Evolutionary conservation across 2,797 vertebrate species (phyloP).

Genomic region (Thripadectes ignobilis): DNA sequence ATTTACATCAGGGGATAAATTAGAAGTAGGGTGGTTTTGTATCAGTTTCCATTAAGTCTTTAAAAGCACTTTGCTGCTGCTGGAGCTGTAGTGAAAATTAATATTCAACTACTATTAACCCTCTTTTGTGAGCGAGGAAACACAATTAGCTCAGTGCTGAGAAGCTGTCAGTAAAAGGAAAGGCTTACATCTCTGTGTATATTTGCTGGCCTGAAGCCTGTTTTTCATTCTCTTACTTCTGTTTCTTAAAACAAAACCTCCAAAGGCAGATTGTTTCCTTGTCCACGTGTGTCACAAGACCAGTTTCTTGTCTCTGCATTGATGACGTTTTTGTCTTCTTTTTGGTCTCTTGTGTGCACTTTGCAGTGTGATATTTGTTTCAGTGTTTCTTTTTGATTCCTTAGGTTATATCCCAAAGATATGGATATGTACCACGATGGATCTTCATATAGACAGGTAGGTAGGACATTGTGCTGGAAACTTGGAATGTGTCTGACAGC

Average conservation of each 20-base stretch:
- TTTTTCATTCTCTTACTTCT: not conserved
- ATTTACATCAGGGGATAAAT: not conserved
- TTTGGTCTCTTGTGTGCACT: not conserved
- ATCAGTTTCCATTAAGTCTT: not conserved
- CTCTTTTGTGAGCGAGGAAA: not conserved
- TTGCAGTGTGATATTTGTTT: not conserved
- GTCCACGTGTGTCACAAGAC: fast-evolving
- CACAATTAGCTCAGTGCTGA: not conserved
- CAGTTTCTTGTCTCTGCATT: not conserved
- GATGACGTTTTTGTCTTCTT: not conserved
- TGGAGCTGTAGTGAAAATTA: not conserved
- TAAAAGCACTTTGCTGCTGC: slow-evolving; percentile 5
- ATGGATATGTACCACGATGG: slow-evolving; percentile 89
- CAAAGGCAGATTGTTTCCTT: not conserved
- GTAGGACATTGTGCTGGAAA: not conserved
- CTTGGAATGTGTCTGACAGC: not conserved
- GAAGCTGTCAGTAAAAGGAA: not conserved
- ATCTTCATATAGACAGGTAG: slow-evolving; percentile 85
- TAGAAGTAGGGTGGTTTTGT: not conserved
- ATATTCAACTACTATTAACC: not conserved
- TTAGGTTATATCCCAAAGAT: slow-evolving; percentile 88
- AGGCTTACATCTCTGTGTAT: fast-evolving
- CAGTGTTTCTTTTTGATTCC: not conserved
- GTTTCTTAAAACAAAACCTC: not conserved
- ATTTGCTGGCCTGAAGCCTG: not conserved